A percentile compares a stretch with the other conserved stretches of the same genome.
phyloP scores from a whole-genome alignment of 2,888 invertebrate species.

The Ochlodes sylvanus region DNA sequence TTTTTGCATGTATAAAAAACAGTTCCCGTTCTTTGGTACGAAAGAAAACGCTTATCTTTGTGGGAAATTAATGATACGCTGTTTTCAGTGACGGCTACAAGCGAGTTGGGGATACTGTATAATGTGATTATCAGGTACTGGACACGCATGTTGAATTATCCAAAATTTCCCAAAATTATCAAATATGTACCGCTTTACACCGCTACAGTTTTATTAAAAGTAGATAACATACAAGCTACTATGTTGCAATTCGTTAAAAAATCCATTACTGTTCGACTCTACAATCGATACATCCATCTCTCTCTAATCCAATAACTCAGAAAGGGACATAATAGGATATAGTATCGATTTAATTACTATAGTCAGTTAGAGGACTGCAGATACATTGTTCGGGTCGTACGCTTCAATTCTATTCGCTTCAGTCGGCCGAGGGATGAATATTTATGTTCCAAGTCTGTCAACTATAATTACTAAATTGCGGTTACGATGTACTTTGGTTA shows the following conservation, averaged over 20 bases:
- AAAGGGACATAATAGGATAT: conserved; percentile 40
- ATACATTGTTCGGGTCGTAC: conserved; percentile 48
- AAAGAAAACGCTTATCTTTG: conserved; percentile 40
- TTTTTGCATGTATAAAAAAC: conserved; percentile 36
- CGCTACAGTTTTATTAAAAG: too few relatives aligned
- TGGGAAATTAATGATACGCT: conserved; percentile 40
- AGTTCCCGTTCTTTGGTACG: conserved; percentile 35
- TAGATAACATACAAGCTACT: too few relatives aligned
- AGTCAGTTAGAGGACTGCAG: conserved; percentile 15
- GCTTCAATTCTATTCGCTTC: conserved; percentile 60
- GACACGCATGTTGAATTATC: conserved; percentile 9
- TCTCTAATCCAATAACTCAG: conserved; percentile 38
- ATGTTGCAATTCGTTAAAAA: background rate
- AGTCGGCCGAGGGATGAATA: conserved; percentile 60
- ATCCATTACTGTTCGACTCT: too few relatives aligned
- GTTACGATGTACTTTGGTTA: conserved; percentile 39
- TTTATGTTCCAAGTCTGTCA: conserved; percentile 60
- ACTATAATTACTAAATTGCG: conserved; percentile 48
- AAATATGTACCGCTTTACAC: too few relatives aligned
- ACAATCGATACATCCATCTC: conserved; percentile 26
- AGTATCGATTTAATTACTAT: conserved; percentile 46
- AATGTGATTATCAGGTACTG: conserved; percentile 34
- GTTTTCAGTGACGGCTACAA: conserved; percentile 23
- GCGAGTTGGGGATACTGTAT: conserved; percentile 26
- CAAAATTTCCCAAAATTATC: too few relatives aligned